These are phyloP conservation scores for Steatocranus sp. DNA, from an alignment of 2,797 vertebrate genomes.

Conservation along the genomic window DNA sequence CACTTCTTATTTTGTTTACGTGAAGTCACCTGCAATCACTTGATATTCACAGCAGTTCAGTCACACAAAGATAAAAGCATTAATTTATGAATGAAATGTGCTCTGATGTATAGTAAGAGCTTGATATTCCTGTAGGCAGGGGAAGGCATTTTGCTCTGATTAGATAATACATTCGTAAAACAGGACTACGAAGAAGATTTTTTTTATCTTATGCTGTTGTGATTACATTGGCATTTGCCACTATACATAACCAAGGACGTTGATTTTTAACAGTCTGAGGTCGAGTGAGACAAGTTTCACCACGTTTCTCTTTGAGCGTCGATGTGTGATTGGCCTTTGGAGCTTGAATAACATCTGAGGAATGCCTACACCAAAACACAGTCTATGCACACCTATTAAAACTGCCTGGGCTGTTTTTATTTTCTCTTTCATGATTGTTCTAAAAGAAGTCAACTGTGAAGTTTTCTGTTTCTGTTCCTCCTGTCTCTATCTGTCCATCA, in stretches of 20 bases:
- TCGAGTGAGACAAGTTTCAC: slow-evolving; percentile 39
- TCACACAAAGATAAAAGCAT: background rate
- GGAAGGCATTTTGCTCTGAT: background rate
- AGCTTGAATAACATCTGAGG: slow-evolving; percentile 16
- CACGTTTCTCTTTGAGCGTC: background rate
- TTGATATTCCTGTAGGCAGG: background rate
- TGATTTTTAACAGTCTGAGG: background rate
- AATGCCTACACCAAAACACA: slow-evolving; percentile 26
- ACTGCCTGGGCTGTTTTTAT: background rate
- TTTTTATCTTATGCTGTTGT: background rate
- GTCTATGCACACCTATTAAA: background rate
- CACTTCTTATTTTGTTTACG: background rate
- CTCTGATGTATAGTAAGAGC: background rate
- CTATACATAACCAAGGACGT: background rate
- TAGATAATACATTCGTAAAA: background rate
- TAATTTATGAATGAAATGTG: background rate
- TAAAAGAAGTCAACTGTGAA: background rate
- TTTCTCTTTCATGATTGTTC: background rate
- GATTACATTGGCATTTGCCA: background rate
- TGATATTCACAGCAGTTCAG: background rate
- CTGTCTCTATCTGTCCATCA: slow-evolving; percentile 11
- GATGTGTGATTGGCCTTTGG: background rate
- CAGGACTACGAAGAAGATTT: background rate
- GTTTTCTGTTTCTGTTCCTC: background rate
- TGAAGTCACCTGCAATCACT: background rate